A percentile compares a stretch with the other conserved stretches of the same genome.
Conservation (phyloP, 1,140 invertebrate genomes). For the Bombus impatiens region DNA sequence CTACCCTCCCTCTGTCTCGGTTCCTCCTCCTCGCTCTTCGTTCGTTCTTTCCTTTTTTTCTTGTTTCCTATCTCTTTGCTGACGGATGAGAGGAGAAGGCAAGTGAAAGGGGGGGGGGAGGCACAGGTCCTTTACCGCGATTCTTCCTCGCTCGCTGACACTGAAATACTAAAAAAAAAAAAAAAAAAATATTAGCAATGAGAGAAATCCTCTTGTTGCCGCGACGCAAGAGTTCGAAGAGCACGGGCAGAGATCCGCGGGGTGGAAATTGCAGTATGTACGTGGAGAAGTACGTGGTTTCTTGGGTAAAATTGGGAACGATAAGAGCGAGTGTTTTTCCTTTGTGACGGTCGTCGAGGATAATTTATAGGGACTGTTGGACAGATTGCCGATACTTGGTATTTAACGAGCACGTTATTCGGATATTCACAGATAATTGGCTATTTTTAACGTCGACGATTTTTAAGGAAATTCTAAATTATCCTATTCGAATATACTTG, state of each 20-base stretch:
- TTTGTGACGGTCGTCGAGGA: background rate
- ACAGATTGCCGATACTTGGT: too few relatives aligned
- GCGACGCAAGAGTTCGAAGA: conserved; percentile 5
- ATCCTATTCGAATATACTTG: background rate
- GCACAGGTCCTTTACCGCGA: background rate
- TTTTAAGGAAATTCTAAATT: too few relatives aligned
- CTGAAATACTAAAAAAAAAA: conserved; percentile 2
- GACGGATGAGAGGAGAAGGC: background rate
- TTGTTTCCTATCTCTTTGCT: background rate
- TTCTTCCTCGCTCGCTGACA: conserved; percentile 13
- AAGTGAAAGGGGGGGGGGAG: background rate
- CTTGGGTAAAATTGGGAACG: background rate
- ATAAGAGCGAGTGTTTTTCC: background rate
- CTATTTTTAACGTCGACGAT: too few relatives aligned
- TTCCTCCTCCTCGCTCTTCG: too few relatives aligned
- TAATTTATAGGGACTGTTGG: background rate
- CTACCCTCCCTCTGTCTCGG: too few relatives aligned
- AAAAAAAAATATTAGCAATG: conserved; percentile 53
- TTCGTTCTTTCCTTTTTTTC: too few relatives aligned
- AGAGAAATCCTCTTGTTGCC: conserved; percentile 37
- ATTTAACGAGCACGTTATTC: too few relatives aligned
- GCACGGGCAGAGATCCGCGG: background rate
- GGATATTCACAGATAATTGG: too few relatives aligned
- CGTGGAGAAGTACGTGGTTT: background rate
- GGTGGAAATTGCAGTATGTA: background rate